phyloP scores from a whole-genome alignment of 53 echinoderm and acorn worm species.

The Patiria pectinifera region DNA sequence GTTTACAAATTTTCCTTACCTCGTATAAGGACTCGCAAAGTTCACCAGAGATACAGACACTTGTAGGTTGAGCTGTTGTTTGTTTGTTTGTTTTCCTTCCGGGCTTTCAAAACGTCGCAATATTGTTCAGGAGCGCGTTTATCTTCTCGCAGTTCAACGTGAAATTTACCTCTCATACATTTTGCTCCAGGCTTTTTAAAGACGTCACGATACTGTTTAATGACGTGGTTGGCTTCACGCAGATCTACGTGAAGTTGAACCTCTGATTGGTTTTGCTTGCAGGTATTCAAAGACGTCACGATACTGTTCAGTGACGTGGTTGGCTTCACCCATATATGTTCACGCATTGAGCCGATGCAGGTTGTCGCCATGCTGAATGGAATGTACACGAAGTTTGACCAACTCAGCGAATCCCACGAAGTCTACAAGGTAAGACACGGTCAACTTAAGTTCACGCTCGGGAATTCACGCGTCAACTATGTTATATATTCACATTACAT shows the following conservation, averaged over 20 bases:
- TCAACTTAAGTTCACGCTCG: neutral
- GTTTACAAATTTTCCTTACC: no score
- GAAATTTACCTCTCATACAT: no score
- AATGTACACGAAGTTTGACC: slow-evolving; percentile 95
- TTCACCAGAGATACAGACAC: no score
- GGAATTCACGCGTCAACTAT: no score
- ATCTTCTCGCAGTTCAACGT: no score
- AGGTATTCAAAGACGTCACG: slow-evolving; percentile 86
- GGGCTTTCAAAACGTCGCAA: no score
- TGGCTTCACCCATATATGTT: slow-evolving; percentile 93
- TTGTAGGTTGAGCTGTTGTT: no score
- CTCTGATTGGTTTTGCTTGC: neutral
- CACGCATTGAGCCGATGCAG: slow-evolving; percentile 90
- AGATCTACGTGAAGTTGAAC: neutral
- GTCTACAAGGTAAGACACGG: slow-evolving; percentile 86
- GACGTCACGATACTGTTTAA: no score
- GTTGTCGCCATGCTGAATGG: slow-evolving; percentile 94
- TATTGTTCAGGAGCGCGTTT: no score
- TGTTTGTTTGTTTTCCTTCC: no score
- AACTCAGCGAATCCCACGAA: slow-evolving; percentile 81
- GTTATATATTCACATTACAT: neutral
- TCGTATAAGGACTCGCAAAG: no score
- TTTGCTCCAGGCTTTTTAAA: no score
- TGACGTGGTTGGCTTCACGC: neutral
- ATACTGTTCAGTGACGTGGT: slow-evolving; percentile 96